These are phyloP conservation scores for Pachyseris speciosa DNA, from an alignment of 64 coral and sea anemone species.

Conservation along the genomic window DNA sequence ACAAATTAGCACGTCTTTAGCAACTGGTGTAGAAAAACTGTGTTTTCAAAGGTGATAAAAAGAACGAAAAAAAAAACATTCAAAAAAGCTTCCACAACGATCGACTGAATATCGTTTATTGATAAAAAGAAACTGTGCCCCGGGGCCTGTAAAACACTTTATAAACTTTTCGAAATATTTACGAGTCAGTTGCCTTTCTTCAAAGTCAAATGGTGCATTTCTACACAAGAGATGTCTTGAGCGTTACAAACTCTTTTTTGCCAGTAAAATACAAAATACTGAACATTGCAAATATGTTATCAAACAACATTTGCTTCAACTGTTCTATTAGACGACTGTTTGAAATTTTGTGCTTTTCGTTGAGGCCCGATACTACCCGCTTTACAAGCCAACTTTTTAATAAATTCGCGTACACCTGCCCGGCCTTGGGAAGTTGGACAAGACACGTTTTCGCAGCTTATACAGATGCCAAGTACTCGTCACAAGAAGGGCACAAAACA, in stretches of 20 bases:
- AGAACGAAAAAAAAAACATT: background rate
- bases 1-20: background rate
- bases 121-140: background rate
- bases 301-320: background rate
- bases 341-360: background rate
- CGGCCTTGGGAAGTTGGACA: background rate
- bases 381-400: background rate
- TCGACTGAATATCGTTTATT: background rate
- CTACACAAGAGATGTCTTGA: no score
- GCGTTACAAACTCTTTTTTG: background rate
- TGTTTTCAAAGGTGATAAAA: background rate
- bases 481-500: background rate
- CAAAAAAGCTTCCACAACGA: background rate
- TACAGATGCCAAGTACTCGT: background rate
- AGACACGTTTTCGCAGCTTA: background rate
- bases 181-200: background rate
- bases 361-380: background rate
- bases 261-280: background rate
- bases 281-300: background rate
- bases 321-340: background rate
- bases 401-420: background rate
- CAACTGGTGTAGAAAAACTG: background rate
- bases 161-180: background rate
- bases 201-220: background rate
- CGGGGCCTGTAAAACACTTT: background rate